Evolutionary conservation across 30 jellyfish, hydroid and myxozoan genomes (phyloP).

Genomic region (Mastigias papua): DNA sequence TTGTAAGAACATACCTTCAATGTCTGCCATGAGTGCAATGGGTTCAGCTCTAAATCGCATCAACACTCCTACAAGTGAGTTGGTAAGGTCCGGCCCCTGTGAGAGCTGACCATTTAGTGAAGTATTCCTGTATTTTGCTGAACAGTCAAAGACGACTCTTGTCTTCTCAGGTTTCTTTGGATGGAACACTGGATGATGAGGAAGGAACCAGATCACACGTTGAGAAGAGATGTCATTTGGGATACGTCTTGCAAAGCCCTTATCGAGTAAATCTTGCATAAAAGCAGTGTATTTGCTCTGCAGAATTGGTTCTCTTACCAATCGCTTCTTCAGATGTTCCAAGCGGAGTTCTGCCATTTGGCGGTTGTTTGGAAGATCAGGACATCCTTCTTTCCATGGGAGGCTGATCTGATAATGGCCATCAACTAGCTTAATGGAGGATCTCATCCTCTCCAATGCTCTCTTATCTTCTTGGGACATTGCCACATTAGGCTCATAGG

Average conservation of each 20-base stretch:
- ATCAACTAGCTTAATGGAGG: slow-evolving; percentile 7
- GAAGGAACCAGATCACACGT: slow-evolving; percentile 65
- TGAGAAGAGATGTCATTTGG: slow-evolving; percentile 16
- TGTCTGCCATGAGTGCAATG: slow-evolving; percentile 69
- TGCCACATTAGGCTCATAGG: background rate
- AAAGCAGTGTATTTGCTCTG: slow-evolving; percentile 24
- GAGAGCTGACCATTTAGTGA: slow-evolving; percentile 52
- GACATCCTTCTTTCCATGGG: slow-evolving; percentile 39
- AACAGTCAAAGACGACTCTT: slow-evolving; percentile 70
- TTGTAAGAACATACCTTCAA: slow-evolving; percentile 73
- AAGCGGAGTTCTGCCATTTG: slow-evolving; percentile 26
- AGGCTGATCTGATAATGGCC: slow-evolving; percentile 52
- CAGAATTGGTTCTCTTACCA: slow-evolving; percentile 28
- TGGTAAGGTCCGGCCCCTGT: slow-evolving; percentile 72
- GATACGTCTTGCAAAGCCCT: slow-evolving; percentile 40
- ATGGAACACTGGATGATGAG: slow-evolving; percentile 65
- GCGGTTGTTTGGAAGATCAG: slow-evolving; percentile 46
- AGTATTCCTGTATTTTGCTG: slow-evolving; percentile 56
- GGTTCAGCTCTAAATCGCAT: slow-evolving; percentile 50
- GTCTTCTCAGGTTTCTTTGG: slow-evolving; percentile 71
- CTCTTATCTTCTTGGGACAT: slow-evolving; percentile 55
- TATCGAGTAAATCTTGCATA: slow-evolving; percentile 31
- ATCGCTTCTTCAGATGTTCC: slow-evolving; percentile 24
- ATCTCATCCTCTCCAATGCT: slow-evolving; percentile 23
- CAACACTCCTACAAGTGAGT: slow-evolving; percentile 64